Percentiles rank a stretch among this genome's conserved stretches.
Evolutionary conservation across 2,797 vertebrate genomes (phyloP).

Genomic region (Pempheris klunzingeri): DNA sequence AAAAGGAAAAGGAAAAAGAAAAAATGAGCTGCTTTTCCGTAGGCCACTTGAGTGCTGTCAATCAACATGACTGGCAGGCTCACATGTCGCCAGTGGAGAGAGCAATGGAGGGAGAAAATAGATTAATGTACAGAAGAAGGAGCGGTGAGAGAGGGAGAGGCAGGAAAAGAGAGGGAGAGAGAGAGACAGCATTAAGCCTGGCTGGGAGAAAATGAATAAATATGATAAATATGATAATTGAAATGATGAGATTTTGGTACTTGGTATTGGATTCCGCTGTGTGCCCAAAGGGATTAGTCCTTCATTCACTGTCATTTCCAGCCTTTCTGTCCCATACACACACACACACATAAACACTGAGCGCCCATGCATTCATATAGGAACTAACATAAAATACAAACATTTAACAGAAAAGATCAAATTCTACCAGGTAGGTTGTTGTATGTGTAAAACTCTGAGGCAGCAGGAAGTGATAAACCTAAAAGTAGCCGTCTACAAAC

Average conservation of each 20-base stretch:
- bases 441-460: slow-evolving; percentile 61
- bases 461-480: slow-evolving; percentile 58
- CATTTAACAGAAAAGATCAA: slow-evolving; percentile 47
- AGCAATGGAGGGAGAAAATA: slow-evolving; percentile 77
- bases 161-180: slow-evolving; percentile 47
- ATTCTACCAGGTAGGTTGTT: slow-evolving; percentile 45
- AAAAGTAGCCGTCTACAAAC: slow-evolving; percentile 60
- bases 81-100: slow-evolving; percentile 79
- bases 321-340: slow-evolving; percentile 47
- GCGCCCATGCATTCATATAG: slow-evolving; percentile 22
- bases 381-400: slow-evolving; percentile 43
- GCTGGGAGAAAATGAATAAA: slow-evolving; percentile 83
- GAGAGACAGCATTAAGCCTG: slow-evolving; percentile 76
- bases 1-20: slow-evolving; percentile 38
- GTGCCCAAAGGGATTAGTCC: slow-evolving; percentile 81
- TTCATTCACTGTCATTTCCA: slow-evolving; percentile 81
- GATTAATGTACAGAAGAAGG: slow-evolving; percentile 80
- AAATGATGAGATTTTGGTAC: slow-evolving; percentile 85
- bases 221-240: slow-evolving; percentile 88
- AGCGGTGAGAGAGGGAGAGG: slow-evolving; percentile 51
- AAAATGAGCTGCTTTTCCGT: slow-evolving; percentile 79
- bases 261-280: slow-evolving; percentile 78
- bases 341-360: slow-evolving; percentile 34
- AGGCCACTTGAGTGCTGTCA: slow-evolving; percentile 87
- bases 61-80: slow-evolving; percentile 82